phyloP scores from a whole-genome alignment of 2,888 invertebrate genomes.

The Dorcus hopei region DNA sequence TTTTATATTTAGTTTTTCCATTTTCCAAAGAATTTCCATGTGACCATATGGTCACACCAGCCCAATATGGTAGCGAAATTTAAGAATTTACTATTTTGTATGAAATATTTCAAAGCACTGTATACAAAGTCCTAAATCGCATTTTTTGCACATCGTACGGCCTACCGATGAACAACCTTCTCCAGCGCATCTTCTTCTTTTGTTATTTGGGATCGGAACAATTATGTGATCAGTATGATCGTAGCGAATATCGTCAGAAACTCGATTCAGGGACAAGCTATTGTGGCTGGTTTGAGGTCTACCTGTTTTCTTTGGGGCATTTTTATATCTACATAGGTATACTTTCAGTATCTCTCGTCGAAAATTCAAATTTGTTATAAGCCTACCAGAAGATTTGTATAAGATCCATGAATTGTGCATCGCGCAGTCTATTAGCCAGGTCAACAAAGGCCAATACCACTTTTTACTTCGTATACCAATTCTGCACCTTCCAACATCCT shows the following conservation, averaged over 20 bases:
- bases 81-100: not conserved
- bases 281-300: not conserved
- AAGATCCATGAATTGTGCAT: slow-evolving; percentile 24
- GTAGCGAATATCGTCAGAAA: not conserved
- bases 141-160: not conserved
- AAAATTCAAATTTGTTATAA: slow-evolving; percentile 18
- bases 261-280: not conserved
- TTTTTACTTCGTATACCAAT: slow-evolving; percentile 32
- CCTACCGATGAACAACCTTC: not conserved
- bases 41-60: too few relatives aligned
- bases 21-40: too few relatives aligned
- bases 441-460: slow-evolving; percentile 28
- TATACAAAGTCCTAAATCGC: not conserved
- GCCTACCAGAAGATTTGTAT: slow-evolving; percentile 5
- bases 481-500: slow-evolving; percentile 26
- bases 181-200: not conserved
- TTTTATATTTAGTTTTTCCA: too few relatives aligned
- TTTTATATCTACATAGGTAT: slow-evolving; percentile 8
- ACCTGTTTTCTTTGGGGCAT: not conserved
- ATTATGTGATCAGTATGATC: not conserved
- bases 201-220: not conserved
- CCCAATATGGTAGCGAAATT: too few relatives aligned
- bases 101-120: not conserved
- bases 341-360: slow-evolving; percentile 20
- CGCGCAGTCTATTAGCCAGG: slow-evolving; percentile 23